These are phyloP conservation scores for Pristiophorus japonicus DNA, from an alignment of 2,113 vertebrate species.

Conservation along the genomic window DNA sequence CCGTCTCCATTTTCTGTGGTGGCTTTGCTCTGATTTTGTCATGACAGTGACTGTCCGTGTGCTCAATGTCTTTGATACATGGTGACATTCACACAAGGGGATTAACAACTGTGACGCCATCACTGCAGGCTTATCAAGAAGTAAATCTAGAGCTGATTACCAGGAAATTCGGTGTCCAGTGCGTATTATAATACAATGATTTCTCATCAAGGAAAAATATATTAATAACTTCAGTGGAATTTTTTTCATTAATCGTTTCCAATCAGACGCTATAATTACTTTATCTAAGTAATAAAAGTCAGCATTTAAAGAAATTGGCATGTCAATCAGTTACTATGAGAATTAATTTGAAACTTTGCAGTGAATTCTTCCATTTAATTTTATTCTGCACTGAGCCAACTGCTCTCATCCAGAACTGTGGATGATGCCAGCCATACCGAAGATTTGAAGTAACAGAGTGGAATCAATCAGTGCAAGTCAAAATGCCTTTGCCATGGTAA, in stretches of 20 bases:
- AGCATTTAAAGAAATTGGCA: conserved; percentile 31
- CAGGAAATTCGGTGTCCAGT: conserved; percentile 18
- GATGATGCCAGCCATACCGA: not conserved
- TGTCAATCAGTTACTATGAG: conserved; percentile 25
- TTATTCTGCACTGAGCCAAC: not conserved
- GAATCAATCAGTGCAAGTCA: not conserved
- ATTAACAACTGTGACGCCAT: conserved; percentile 21
- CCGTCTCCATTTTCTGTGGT: not conserved
- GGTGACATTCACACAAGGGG: not conserved
- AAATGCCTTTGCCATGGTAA: not conserved
- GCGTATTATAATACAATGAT: conserved; percentile 28
- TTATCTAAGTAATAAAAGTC: conserved; percentile 31
- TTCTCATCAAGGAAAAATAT: conserved; percentile 32
- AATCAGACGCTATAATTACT: conserved; percentile 29
- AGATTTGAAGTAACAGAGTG: not conserved
- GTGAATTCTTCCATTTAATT: conserved; percentile 26
- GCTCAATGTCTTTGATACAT: not conserved
- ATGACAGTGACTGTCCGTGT: not conserved
- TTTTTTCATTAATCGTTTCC: conserved; percentile 31
- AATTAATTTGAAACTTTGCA: conserved; percentile 24
- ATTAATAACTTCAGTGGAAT: conserved; percentile 31
- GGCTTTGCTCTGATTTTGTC: not conserved
- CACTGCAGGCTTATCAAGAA: conserved; percentile 18
- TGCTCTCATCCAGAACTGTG: not conserved
- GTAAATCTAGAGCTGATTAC: conserved; percentile 22